Evolutionary conservation across 2,888 invertebrate genomes (phyloP).

Genomic region (Clitarchus hookeri): DNA sequence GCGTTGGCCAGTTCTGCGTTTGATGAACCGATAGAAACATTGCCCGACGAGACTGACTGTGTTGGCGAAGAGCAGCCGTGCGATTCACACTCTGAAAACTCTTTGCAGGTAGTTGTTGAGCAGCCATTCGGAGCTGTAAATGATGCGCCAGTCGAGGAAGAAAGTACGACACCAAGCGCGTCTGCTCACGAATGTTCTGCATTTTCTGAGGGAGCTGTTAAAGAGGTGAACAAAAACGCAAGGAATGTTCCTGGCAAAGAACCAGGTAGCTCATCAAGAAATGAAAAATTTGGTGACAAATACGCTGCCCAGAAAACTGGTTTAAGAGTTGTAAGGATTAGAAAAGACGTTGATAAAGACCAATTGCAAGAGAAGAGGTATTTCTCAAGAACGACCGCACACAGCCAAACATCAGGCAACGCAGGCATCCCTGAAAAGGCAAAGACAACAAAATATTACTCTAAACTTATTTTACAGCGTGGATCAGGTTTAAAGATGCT

Average conservation of each 20-base stretch:
- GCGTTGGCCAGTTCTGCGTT: not conserved
- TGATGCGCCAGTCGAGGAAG: not conserved
- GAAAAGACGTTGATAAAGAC: not conserved
- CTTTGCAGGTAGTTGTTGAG: not conserved
- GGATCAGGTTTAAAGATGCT: not conserved
- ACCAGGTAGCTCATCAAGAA: not conserved
- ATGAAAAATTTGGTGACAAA: not conserved
- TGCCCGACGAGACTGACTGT: too few species aligned
- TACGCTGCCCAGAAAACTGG: not conserved
- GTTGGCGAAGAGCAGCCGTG: not conserved
- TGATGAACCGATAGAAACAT: not conserved
- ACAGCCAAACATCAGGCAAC: not conserved
- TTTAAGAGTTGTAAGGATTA: not conserved
- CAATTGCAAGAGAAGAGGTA: not conserved
- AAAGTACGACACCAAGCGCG: not conserved
- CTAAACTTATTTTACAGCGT: not conserved
- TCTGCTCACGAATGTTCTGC: not conserved
- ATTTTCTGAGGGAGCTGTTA: not conserved
- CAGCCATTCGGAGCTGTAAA: not conserved
- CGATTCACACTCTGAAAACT: not conserved
- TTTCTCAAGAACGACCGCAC: not conserved
- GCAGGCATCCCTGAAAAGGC: not conserved
- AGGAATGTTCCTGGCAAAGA: conserved; percentile 7
- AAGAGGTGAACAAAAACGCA: not conserved
- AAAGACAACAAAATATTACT: not conserved